Base-by-base conservation (phyloP, 2,888 invertebrate genomes). In the Apamea sordens region DNA sequence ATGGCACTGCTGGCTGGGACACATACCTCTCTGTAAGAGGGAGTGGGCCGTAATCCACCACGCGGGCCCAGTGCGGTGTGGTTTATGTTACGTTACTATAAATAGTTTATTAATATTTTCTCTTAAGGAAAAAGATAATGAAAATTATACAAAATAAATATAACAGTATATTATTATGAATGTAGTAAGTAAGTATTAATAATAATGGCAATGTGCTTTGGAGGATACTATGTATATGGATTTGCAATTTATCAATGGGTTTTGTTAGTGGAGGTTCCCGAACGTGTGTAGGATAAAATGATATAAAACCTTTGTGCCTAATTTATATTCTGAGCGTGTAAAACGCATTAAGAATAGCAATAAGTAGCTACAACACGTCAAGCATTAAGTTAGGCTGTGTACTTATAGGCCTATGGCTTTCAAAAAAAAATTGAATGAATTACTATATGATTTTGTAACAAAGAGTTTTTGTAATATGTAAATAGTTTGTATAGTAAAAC, bases 201-300 rank as follows among this genome's bases (percentile, higher is more conserved):
- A 61, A 32, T 63, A 64, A 81, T n/a, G 70, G 68, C 81, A 86
- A 77, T 77, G 73, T 72, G 36, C 80, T 65, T 73, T 63, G 67
- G 75, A 77, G 77, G 79, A 68, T 79, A 85, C 44, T 32, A 61
- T n/a, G n/a, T n/a, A n/a, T 50, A 63, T 73, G 41, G n/a, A 78
- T 86, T 82, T 70, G 85, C 74, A 77, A 85, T 80, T 83, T 83
- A 86, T 88, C 79, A 84, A 81, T 82, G 85, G 78, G 84, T 64
- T 74, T 80, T 59, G 78, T 85, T 73, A 88, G 86, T 88, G 82
- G 72, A 74, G 41, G 32, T 13, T 21, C 13, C 50, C 18, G 44
- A 50, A 80, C 80, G 83, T 83, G 83, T 77, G 36, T 73, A 76
- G 85, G 70, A 76, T 81, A 82, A 72, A 68, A 50, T 85, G 79